Percentiles rank a stretch among this genome's conserved stretches.
Evolutionary conservation across 2,797 vertebrate species (phyloP).

Genomic region (Hemibagrus guttatus): DNA sequence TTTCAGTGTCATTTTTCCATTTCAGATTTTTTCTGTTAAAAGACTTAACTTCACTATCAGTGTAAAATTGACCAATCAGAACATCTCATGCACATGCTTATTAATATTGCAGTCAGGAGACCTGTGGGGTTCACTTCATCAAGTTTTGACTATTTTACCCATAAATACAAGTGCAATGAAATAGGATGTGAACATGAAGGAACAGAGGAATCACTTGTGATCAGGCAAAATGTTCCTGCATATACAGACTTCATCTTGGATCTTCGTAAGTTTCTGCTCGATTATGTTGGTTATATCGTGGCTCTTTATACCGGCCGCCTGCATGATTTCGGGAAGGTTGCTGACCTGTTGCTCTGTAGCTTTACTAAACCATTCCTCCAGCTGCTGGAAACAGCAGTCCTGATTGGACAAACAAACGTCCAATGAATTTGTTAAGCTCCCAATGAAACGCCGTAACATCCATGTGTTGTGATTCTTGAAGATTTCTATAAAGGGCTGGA

Average conservation of each 20-base stretch:
- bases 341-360: neutral
- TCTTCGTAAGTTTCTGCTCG: neutral
- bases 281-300: neutral
- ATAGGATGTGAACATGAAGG: neutral
- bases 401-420: accelerated
- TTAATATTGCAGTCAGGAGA: neutral
- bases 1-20: no score
- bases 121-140: neutral
- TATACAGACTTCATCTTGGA: neutral
- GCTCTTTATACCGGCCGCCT: neutral
- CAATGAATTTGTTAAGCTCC: neutral
- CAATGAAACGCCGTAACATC: neutral
- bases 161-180: neutral
- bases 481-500: neutral
- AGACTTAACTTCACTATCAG: neutral
- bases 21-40: neutral
- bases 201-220: neutral
- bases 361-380: neutral
- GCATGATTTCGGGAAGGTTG: neutral
- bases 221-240: neutral
- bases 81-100: neutral
- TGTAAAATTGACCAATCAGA: neutral
- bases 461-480: neutral
- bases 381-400: accelerated
- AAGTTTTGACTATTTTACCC: neutral